phyloP scores from a whole-genome alignment of 2,888 invertebrate species.

The Brenthis ino region DNA sequence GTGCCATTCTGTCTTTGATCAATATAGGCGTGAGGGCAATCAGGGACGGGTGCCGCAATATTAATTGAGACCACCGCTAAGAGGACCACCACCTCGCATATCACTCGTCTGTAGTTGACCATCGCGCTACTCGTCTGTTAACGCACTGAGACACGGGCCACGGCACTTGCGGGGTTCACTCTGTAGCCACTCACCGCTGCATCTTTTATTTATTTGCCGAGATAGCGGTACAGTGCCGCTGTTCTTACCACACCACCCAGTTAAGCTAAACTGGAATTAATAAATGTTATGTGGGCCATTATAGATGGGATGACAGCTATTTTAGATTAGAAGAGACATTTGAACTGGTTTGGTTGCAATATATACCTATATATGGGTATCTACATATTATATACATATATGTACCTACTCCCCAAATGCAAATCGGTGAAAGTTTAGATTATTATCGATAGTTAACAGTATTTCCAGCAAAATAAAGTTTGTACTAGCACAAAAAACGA shows the following conservation, averaged over 20 bases:
- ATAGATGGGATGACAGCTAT: constrained; percentile 22
- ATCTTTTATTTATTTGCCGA: constrained; percentile 80
- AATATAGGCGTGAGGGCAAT: constrained; percentile 54
- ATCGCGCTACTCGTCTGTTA: constrained; percentile 63
- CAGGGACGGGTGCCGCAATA: constrained; percentile 55
- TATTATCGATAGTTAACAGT: constrained; percentile 1
- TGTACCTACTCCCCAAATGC: not conserved
- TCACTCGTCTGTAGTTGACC: constrained; percentile 77
- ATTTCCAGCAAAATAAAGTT: constrained; percentile 4
- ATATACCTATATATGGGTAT: constrained; percentile 4
- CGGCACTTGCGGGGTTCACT: constrained; percentile 61
- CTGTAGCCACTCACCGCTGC: constrained; percentile 71
- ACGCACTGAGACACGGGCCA: constrained; percentile 62
- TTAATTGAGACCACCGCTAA: constrained; percentile 46
- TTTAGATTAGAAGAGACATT: constrained; percentile 16
- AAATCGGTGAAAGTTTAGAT: constrained; percentile 10
- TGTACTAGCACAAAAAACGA: not conserved
- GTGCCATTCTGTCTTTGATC: constrained; percentile 91
- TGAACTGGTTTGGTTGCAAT: constrained; percentile 6
- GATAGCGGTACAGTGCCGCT: constrained; percentile 75
- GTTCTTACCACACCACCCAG: constrained; percentile 56
- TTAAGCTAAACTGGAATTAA: constrained; percentile 73
- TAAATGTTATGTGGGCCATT: constrained; percentile 48
- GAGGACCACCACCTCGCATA: constrained; percentile 64
- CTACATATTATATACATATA: not conserved